phyloP scores from a whole-genome alignment of 2,888 invertebrate species.

The Campoletis raptor region DNA sequence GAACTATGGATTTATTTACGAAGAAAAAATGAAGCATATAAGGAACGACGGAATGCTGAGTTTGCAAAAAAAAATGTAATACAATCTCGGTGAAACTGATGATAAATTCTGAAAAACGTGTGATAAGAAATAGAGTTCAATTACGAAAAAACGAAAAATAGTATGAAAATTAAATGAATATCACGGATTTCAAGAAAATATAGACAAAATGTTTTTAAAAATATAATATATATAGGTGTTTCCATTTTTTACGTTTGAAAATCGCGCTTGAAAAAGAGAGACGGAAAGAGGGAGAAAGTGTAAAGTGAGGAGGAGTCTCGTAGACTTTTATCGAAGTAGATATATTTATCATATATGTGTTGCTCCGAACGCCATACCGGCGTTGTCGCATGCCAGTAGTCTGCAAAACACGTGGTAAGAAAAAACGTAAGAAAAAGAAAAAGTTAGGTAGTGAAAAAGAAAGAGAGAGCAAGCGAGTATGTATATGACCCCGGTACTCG shows the following conservation, averaged over 20 bases:
- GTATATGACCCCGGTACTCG: slow-evolving; percentile 30
- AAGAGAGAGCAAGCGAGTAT: slow-evolving; percentile 20
- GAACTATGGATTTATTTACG: background rate
- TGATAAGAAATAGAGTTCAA: background rate
- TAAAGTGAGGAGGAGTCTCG: background rate
- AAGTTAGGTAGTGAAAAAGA: slow-evolving; percentile 24
- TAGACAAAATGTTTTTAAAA: background rate
- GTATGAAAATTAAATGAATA: background rate
- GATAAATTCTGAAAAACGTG: background rate
- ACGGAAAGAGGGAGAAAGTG: background rate
- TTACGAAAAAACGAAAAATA: background rate
- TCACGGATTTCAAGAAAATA: background rate
- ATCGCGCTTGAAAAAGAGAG: background rate
- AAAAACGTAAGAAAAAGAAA: slow-evolving; percentile 69
- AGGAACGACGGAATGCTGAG: background rate
- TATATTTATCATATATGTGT: slow-evolving; percentile 23
- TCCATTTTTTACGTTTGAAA: slow-evolving; percentile 8
- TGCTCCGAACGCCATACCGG: slow-evolving; percentile 63
- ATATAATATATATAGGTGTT: background rate
- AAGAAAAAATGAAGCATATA: background rate
- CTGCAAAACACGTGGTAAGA: slow-evolving; percentile 68
- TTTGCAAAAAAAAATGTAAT: background rate
- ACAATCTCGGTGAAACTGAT: background rate
- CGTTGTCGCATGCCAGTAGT: slow-evolving; percentile 57
- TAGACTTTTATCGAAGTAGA: background rate